phyloP scores from a whole-genome alignment of 2,113 vertebrate species.

The Corythornis vintsioides region DNA sequence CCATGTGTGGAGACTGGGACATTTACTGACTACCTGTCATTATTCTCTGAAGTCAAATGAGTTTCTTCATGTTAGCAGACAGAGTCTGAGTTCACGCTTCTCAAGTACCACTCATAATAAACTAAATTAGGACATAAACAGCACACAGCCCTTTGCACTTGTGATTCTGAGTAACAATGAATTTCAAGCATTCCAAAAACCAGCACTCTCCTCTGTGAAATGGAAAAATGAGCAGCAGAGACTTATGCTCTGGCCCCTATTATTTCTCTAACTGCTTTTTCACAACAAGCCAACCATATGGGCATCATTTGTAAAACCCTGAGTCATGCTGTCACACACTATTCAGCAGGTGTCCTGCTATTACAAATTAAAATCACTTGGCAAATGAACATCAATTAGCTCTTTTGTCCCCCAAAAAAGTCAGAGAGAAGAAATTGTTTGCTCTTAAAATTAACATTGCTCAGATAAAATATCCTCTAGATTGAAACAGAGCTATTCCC shows the following conservation, averaged over 20 bases:
- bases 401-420: not conserved
- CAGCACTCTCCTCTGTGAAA: not conserved
- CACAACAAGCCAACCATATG: conserved; percentile 29
- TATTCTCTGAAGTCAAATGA: not conserved
- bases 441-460: not conserved
- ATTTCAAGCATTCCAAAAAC: not conserved
- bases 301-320: conserved; percentile 6
- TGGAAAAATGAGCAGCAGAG: not conserved
- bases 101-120: not conserved
- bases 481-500: not conserved
- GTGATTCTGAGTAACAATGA: not conserved
- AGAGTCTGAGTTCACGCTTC: not conserved
- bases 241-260: not conserved
- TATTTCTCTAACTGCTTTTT: conserved; percentile 32
- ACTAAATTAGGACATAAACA: not conserved
- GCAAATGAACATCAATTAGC: not conserved
- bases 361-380: conserved; percentile 15
- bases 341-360: not conserved
- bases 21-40: not conserved
- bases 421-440: not conserved
- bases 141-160: not conserved
- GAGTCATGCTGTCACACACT: conserved; percentile 10
- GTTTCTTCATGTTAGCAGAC: not conserved
- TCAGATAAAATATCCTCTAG: not conserved
- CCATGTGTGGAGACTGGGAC: not conserved